Evolutionary conservation across 1,140 invertebrate species (phyloP), one percentile per base, ranked within the genome.

Genomic region (Drosophila hydei): DNA sequence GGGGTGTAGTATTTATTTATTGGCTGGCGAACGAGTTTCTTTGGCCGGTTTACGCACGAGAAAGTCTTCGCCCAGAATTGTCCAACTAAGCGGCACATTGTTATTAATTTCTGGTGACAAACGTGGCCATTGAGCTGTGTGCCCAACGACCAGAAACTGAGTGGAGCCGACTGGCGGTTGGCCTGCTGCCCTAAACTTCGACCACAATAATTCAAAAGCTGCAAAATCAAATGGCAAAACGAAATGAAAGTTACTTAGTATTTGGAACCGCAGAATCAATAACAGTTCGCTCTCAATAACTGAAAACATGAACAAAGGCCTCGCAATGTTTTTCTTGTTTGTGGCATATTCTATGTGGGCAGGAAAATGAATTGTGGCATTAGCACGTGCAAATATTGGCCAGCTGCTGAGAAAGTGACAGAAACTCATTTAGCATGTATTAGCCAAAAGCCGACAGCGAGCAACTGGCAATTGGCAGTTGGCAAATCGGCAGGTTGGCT

Each of bases 81-180:
- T 63, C 83, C 80, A 85, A 87, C 80, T 85, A 64, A 87, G 54
- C 80, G 81, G 64, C 59, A 77, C 81, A 87, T 87, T 85, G 77
- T 81, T 87, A 87, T 85, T 87, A 85, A 87, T 85, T 85, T 85
- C 78, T 81, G 67, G 83, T 88, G 81, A 87, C 81, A 87, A 88
- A 88, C 71, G 72, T 68, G 81, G 81, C 71, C 81, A 87, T 88
- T 88, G 77, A 88, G 78, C 80, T 55, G 78, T 40, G 38, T 88
- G 81, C 59, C 75, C 63, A 85, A 87, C 81, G 45, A 87, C 60
- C 81, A 78, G 81, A 80, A 85, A 85, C 77, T n/a, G 47, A 2
- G 38, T 8, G 38, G 38, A 61, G 11, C 25, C n/a, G n/a, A n/a
- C n/a, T n/a, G 9, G 2, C 4, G 30, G 36, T 21, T 21, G 30